These are phyloP conservation scores for Ptilorrhoa leucosticta DNA, from an alignment of 2,113 vertebrate species.

Conservation along the genomic window DNA sequence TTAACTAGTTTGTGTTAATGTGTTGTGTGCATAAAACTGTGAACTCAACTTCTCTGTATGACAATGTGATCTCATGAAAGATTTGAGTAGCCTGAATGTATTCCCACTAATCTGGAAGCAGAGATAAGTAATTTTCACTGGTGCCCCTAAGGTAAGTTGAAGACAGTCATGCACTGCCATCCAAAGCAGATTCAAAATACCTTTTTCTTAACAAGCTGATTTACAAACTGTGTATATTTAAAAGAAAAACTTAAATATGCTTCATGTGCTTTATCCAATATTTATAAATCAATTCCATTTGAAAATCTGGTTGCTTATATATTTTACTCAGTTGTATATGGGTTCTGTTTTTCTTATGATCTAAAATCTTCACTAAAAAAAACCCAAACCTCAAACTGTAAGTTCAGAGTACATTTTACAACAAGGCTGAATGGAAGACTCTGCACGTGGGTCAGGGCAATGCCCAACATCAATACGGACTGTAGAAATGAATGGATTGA, in stretches of 20 bases:
- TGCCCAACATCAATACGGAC: neutral
- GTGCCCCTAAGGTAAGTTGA: neutral
- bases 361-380: neutral
- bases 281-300: neutral
- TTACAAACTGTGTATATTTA: neutral
- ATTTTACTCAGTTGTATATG: neutral
- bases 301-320: neutral
- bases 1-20: constrained; percentile 33
- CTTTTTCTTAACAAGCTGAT: neutral
- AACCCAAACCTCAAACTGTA: neutral
- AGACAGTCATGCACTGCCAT: neutral
- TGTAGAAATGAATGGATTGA: neutral
- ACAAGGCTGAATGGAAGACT: neutral
- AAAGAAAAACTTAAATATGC: neutral
- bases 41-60: neutral
- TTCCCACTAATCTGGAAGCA: neutral
- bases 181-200: neutral
- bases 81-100: neutral
- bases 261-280: neutral
- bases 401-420: neutral
- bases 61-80: neutral
- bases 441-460: neutral
- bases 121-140: neutral
- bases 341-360: neutral
- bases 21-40: neutral